Conservation (phyloP, 2,888 invertebrate species). For the Amphimallon solstitiale region DNA sequence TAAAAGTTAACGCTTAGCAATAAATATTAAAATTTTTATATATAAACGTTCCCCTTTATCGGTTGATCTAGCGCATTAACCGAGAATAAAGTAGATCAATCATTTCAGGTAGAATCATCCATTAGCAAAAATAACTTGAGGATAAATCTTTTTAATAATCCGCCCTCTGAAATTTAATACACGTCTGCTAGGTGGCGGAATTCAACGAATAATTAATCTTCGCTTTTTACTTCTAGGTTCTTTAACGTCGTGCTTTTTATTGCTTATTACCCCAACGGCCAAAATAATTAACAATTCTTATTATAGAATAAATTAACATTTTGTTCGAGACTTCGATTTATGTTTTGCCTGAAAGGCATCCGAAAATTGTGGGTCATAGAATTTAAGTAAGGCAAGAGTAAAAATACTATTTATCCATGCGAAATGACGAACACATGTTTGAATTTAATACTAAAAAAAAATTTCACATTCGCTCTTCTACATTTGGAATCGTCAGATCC, state of each 20-base stretch:
- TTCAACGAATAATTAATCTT: conserved; percentile 30
- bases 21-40: too few relatives aligned
- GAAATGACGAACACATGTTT: too few relatives aligned
- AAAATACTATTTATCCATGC: too few relatives aligned
- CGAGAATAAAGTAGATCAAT: conserved; percentile 19
- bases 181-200: conserved; percentile 12
- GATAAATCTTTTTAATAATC: conserved; percentile 35
- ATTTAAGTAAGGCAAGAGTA: too few relatives aligned
- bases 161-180: conserved; percentile 35
- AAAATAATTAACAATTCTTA: conserved; percentile 28
- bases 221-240: conserved; percentile 6
- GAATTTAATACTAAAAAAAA: too few relatives aligned
- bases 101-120: conserved; percentile 19
- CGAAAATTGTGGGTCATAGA: too few relatives aligned
- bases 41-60: conserved; percentile 1
- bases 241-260: neutral
- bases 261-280: conserved; percentile 5
- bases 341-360: neutral
- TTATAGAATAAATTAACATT: conserved; percentile 8
- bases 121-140: conserved; percentile 22
- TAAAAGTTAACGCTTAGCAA: too few relatives aligned
- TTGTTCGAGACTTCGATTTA: neutral
- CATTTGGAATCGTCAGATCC: too few relatives aligned
- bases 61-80: neutral
- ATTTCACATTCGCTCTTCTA: too few relatives aligned